Conservation (phyloP, 1,140 invertebrate genomes). For the Mactra quadrangularis region DNA sequence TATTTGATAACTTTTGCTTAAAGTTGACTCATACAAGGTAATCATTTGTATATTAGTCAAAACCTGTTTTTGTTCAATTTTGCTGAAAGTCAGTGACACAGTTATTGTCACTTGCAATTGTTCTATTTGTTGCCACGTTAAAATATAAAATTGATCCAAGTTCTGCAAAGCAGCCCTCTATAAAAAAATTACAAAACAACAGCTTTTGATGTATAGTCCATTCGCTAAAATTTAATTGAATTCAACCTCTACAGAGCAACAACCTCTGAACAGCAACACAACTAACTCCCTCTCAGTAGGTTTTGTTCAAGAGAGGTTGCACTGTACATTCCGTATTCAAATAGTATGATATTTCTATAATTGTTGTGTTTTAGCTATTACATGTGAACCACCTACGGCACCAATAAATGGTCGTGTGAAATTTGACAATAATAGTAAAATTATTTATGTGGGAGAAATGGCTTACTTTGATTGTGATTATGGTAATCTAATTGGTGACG, state of each 20-base stretch:
- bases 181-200: too few species aligned
- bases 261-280: too few species aligned
- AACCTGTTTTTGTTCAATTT: too few species aligned
- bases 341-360: background rate
- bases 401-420: background rate
- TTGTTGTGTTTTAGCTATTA: constrained; percentile 13
- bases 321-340: too few species aligned
- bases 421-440: background rate
- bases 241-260: too few species aligned
- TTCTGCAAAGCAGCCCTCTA: background rate
- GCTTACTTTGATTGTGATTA: background rate
- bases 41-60: too few species aligned
- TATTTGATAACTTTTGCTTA: too few species aligned
- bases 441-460: background rate
- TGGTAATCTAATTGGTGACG: constrained; percentile 2
- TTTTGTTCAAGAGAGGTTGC: too few species aligned
- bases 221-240: too few species aligned
- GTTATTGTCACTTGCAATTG: background rate
- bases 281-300: too few species aligned
- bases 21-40: too few species aligned
- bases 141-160: background rate
- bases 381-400: background rate
- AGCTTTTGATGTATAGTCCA: too few species aligned
- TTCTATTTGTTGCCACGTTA: background rate
- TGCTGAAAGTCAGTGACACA: background rate